phyloP scores from a whole-genome alignment of 2,113 vertebrate genomes.

The Zosterops hypoxanthus region DNA sequence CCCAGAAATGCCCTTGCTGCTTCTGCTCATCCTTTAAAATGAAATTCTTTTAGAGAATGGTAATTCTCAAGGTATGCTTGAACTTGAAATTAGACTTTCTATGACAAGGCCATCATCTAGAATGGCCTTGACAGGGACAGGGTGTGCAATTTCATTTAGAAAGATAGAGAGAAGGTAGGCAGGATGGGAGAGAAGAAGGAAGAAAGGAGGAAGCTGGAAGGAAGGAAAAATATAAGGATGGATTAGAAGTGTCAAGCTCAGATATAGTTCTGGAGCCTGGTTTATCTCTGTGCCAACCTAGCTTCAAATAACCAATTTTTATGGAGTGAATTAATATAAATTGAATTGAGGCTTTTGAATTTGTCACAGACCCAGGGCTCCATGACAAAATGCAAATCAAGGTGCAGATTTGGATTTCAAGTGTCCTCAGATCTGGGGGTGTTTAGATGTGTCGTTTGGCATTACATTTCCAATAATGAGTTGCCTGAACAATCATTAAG shows the following conservation, averaged over 20 bases:
- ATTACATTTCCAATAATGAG: not conserved
- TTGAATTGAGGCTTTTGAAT: not conserved
- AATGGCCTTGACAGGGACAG: not conserved
- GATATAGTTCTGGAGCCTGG: not conserved
- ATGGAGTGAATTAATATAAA: not conserved
- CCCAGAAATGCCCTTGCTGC: not conserved
- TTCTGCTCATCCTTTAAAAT: not conserved
- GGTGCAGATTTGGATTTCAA: not conserved
- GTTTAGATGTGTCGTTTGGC: not conserved
- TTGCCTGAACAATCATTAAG: not conserved
- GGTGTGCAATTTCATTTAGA: not conserved
- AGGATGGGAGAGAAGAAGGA: not conserved
- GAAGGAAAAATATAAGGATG: not conserved
- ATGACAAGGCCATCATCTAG: not conserved
- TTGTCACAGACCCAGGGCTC: not conserved
- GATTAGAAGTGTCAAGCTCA: not conserved
- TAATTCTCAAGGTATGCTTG: not conserved
- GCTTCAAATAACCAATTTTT: not conserved
- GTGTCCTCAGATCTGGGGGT: not conserved
- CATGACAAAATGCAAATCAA: not conserved
- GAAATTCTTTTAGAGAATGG: not conserved
- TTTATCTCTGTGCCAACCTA: not conserved
- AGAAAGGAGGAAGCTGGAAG: not conserved
- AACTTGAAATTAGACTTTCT: not conserved
- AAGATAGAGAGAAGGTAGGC: not conserved